Percentiles rank a stretch among this genome's conserved stretches.
phyloP scores from a whole-genome alignment of 2,888 invertebrate genomes.

The Hermaeophaga mercurialis region DNA sequence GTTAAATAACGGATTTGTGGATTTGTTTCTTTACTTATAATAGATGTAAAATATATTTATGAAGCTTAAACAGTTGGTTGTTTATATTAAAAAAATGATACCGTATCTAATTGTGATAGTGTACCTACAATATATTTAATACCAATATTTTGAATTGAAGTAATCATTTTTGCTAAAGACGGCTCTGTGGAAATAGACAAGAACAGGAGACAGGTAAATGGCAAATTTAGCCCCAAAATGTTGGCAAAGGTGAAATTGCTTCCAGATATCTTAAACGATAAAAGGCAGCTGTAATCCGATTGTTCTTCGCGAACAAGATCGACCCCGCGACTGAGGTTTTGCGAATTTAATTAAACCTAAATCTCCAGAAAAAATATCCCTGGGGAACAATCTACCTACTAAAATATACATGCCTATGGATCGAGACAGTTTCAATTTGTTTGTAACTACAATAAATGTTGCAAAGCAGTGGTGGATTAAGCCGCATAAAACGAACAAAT shows the following conservation, averaged over 20 bases:
- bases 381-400: not conserved
- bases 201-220: slow-evolving; percentile 45
- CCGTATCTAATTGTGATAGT: no score
- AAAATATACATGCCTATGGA: not conserved
- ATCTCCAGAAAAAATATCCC: slow-evolving; percentile 17
- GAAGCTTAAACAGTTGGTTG: no score
- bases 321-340: slow-evolving; percentile 18
- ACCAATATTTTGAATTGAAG: no score
- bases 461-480: no score
- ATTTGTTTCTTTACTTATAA: no score
- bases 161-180: not conserved
- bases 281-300: slow-evolving; percentile 50
- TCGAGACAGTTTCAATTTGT: no score
- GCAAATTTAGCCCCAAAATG: slow-evolving; percentile 46
- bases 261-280: slow-evolving; percentile 47
- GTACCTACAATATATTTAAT: no score
- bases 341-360: slow-evolving; percentile 24
- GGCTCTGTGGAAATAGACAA: not conserved
- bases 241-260: slow-evolving; percentile 51
- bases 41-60: no score
- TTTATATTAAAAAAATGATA: no score
- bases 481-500: no score
- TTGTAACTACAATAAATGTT: no score
- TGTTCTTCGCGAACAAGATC: slow-evolving; percentile 39
- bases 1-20: no score